A percentile compares a stretch with the other conserved stretches of the same genome.
Conservation (phyloP, 2,888 invertebrate genomes). For the Myopa testacea region DNA sequence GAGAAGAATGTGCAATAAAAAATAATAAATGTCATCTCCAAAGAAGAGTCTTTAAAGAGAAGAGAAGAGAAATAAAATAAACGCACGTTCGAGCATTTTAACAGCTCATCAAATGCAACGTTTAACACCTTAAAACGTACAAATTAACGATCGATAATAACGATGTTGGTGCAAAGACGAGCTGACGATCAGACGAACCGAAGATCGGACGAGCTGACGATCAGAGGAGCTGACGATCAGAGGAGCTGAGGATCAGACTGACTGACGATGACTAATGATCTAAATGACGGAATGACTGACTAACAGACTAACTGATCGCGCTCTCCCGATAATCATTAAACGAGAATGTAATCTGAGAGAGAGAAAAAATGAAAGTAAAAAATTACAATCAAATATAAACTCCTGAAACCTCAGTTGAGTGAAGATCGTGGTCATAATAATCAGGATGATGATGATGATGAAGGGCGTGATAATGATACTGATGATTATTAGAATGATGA, state of each 20-base stretch:
- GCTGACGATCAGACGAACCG: not conserved
- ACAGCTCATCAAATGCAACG: constrained; percentile 33
- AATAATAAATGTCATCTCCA: constrained; percentile 24
- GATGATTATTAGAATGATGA: not conserved
- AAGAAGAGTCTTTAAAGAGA: not conserved
- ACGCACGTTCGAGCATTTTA: constrained; percentile 30
- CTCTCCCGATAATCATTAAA: no score
- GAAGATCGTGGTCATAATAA: no score
- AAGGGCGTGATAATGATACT: not conserved
- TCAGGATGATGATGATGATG: not conserved
- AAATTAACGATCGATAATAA: constrained; percentile 37
- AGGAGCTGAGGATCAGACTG: not conserved
- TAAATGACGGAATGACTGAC: not conserved
- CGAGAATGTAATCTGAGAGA: not conserved
- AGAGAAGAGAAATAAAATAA: not conserved
- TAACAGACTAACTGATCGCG: not conserved
- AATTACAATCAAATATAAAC: no score
- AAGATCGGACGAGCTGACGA: constrained; percentile 20
- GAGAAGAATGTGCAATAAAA: constrained; percentile 10
- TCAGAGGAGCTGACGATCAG: not conserved
- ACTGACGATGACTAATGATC: no score
- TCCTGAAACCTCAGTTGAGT: no score
- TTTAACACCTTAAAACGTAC: constrained; percentile 31
- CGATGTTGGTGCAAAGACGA: not conserved
- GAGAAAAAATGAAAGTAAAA: not conserved